A percentile compares a stretch with the other conserved stretches of the same genome.
Conservation (phyloP, 2,113 vertebrate genomes). For the Neodontobutis hainanensis region DNA sequence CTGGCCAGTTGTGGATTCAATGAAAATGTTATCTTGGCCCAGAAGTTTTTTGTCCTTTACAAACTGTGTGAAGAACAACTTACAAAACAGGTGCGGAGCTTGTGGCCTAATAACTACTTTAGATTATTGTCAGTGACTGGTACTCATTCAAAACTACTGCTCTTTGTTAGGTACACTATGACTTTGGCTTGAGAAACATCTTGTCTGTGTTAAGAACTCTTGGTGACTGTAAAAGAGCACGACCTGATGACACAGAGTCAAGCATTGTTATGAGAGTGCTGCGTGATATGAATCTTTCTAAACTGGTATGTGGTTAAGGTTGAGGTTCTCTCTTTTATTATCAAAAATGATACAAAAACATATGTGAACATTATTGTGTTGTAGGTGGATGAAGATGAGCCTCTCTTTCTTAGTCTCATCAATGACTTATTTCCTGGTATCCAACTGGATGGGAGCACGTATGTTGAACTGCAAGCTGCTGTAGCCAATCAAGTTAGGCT, state of each 20-base stretch:
- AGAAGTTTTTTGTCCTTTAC: constrained; percentile 95
- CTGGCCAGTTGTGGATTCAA: constrained; percentile 95
- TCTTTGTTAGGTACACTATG: constrained; percentile 90
- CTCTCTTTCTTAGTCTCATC: constrained; percentile 93
- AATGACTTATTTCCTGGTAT: constrained; percentile 95
- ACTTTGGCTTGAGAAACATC: constrained; percentile 96
- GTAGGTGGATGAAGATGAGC: constrained; percentile 96
- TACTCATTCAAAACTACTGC: too few relatives aligned
- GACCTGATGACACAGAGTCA: constrained; percentile 90
- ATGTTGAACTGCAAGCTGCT: constrained; percentile 88
- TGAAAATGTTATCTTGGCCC: constrained; percentile 88
- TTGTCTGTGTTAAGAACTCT: constrained; percentile 92
- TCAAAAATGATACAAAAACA: background rate
- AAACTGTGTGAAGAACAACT: constrained; percentile 96
- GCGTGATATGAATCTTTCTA: constrained; percentile 96
- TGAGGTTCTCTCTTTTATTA: background rate
- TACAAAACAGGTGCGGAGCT: constrained; percentile 88
- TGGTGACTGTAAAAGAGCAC: constrained; percentile 89
- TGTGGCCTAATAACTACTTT: background rate
- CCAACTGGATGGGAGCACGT: constrained; percentile 89
- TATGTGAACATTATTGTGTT: constrained; percentile 12
- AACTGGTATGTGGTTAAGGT: constrained; percentile 79
- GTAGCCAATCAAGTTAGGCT: constrained; percentile 89
- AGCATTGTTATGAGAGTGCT: constrained; percentile 95
- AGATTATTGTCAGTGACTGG: background rate